Conservation (phyloP, 2,113 vertebrate species). For the Diglossa brunneiventris region DNA sequence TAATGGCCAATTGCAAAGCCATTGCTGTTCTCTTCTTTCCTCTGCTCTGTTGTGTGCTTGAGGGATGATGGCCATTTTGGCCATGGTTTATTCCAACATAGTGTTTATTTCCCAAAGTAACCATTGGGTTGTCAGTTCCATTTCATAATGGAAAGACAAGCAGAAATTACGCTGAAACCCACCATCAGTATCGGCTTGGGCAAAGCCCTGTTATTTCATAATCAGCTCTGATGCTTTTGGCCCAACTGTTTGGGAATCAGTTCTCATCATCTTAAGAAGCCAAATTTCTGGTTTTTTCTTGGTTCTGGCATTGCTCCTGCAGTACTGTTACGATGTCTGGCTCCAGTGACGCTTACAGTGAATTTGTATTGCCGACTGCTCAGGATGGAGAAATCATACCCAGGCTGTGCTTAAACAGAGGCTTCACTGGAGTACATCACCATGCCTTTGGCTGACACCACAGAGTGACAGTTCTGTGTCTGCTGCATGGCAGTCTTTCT, state of each 20-base stretch:
- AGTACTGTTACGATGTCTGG: not conserved
- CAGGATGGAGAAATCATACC: not conserved
- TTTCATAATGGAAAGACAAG: not conserved
- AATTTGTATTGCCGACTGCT: not conserved
- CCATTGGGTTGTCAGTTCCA: not conserved
- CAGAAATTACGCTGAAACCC: not conserved
- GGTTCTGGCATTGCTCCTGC: not conserved
- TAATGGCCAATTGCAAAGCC: not conserved
- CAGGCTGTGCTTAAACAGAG: not conserved
- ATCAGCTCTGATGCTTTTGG: conserved; percentile 17
- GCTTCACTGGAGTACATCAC: not conserved
- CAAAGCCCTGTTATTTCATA: conserved; percentile 24
- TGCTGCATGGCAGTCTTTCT: not conserved
- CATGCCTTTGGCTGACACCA: not conserved
- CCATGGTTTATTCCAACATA: not conserved
- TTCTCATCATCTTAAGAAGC: not conserved
- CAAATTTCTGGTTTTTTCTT: not conserved
- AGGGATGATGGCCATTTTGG: not conserved
- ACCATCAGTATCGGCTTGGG: not conserved
- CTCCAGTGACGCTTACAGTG: not conserved
- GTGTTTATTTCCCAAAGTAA: not conserved
- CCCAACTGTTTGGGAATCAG: not conserved
- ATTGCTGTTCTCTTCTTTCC: not conserved
- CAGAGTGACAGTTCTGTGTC: not conserved
- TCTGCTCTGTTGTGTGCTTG: not conserved